These are phyloP conservation scores for Chelon labrosus DNA, from an alignment of 2,797 vertebrate genomes.

Conservation along the genomic window DNA sequence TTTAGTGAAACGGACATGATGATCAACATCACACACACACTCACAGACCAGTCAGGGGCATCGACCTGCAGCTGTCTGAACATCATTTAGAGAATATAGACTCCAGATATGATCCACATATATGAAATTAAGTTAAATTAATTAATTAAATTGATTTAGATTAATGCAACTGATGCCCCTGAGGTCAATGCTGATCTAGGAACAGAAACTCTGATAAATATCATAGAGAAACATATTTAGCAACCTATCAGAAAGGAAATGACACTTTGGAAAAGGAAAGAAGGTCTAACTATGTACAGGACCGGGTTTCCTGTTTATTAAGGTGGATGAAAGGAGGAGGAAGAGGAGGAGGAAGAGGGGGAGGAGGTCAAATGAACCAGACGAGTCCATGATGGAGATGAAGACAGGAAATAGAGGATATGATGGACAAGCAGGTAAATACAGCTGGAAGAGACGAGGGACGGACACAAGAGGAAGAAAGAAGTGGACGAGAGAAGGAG, in stretches of 20 bases:
- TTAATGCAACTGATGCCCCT: conserved; percentile 6
- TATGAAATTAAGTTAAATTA: too few species aligned
- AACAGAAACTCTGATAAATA: conserved; percentile 58
- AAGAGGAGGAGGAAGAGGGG: not conserved
- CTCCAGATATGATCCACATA: too few species aligned
- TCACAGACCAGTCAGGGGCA: conserved; percentile 9
- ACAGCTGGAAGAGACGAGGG: too few species aligned
- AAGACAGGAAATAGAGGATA: not conserved
- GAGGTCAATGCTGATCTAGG: conserved; percentile 24
- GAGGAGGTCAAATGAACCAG: not conserved
- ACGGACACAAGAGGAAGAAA: too few species aligned
- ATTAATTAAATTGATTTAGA: too few species aligned
- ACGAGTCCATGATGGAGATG: not conserved
- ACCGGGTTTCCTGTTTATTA: conserved; percentile 71
- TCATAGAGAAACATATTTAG: conserved; percentile 19
- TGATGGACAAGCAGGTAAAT: too few species aligned
- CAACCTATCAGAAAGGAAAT: conserved; percentile 31
- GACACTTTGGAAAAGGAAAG: conserved; percentile 53
- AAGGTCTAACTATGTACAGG: conserved; percentile 49
- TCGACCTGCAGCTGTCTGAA: not conserved
- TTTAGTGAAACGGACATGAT: conserved; percentile 13
- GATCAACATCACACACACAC: conserved; percentile 28
- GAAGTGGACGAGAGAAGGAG: not conserved
- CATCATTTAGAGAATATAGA: too few species aligned
- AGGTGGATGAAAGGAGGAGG: not conserved